A percentile compares a stretch with the other conserved stretches of the same genome.
phyloP scores from a whole-genome alignment of 2,797 vertebrate species.

The Telmatherina bonti region DNA sequence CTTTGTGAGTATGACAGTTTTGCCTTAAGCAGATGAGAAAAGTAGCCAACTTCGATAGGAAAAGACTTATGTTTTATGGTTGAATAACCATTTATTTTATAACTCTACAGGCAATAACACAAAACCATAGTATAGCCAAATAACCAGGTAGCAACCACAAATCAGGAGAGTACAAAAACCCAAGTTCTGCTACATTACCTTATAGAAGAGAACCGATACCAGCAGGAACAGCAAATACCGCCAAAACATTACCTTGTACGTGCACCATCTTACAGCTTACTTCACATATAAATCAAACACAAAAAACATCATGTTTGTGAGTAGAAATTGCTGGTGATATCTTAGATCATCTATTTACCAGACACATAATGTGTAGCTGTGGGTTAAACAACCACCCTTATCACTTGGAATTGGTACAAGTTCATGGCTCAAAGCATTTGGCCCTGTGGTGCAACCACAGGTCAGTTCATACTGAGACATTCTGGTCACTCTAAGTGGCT shows the following conservation, averaged over 20 bases:
- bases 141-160: neutral
- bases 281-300: neutral
- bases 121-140: too few species aligned
- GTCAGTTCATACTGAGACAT: constrained; percentile 41
- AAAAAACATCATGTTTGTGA: neutral
- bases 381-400: neutral
- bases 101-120: neutral
- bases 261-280: neutral
- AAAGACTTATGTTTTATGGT: neutral
- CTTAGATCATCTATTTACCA: neutral
- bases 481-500: constrained; percentile 36
- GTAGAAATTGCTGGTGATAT: neutral
- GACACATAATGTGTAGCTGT: neutral
- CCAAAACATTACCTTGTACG: neutral
- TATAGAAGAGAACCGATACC: neutral
- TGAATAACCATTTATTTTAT: neutral
- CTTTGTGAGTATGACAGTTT: neutral
- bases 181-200: too few species aligned
- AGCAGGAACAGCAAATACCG: neutral
- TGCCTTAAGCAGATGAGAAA: neutral
- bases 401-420: constrained; percentile 43
- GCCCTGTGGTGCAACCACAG: constrained; percentile 20
- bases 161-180: too few species aligned
- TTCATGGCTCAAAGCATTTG: constrained; percentile 57
- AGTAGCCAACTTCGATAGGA: neutral